A percentile compares a stretch with the other conserved stretches of the same genome.
phyloP scores from a whole-genome alignment of 2,888 invertebrate genomes.

The Lottia scabra region DNA sequence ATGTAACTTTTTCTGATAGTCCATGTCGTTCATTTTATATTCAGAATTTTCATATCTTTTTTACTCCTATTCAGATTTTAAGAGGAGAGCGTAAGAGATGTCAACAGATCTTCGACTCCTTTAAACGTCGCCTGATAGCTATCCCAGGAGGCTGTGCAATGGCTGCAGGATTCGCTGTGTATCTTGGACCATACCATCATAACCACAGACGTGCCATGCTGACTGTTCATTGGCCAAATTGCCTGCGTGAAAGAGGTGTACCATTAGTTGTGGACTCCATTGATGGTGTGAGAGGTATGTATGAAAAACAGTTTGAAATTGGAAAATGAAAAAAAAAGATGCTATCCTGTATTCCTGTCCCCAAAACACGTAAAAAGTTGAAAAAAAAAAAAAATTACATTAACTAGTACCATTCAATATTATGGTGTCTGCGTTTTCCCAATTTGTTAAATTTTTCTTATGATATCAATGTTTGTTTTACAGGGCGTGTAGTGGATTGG shows the following conservation, averaged over 20 bases:
- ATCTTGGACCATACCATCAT: slow-evolving; percentile 68
- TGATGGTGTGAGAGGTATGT: slow-evolving; percentile 61
- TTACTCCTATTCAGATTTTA: slow-evolving; percentile 39
- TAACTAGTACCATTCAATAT: too few relatives aligned
- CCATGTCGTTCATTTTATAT: too few relatives aligned
- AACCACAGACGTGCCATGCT: slow-evolving; percentile 66
- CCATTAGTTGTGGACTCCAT: slow-evolving; percentile 67
- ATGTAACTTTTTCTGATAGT: too few relatives aligned
- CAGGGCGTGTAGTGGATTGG: slow-evolving; percentile 67
- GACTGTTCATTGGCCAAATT: slow-evolving; percentile 67
- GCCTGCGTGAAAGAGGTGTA: slow-evolving; percentile 66
- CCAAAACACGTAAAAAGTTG: too few relatives aligned
- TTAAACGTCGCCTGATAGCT: slow-evolving; percentile 53
- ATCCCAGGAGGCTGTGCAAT: slow-evolving; percentile 65
- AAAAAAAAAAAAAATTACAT: too few relatives aligned
- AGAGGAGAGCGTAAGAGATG: slow-evolving; percentile 57
- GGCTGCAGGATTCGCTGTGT: slow-evolving; percentile 64
- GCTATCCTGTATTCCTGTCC: too few relatives aligned
- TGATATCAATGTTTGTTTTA: neutral
- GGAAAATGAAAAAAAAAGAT: too few relatives aligned
- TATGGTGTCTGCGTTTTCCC: too few relatives aligned
- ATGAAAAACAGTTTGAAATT: too few relatives aligned
- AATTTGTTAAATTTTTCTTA: too few relatives aligned
- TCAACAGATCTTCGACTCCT: slow-evolving; percentile 63
- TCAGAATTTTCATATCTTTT: too few relatives aligned